Conservation (phyloP, 2,113 vertebrate species). For the Sinocyclocheilus maitianheensis region DNA sequence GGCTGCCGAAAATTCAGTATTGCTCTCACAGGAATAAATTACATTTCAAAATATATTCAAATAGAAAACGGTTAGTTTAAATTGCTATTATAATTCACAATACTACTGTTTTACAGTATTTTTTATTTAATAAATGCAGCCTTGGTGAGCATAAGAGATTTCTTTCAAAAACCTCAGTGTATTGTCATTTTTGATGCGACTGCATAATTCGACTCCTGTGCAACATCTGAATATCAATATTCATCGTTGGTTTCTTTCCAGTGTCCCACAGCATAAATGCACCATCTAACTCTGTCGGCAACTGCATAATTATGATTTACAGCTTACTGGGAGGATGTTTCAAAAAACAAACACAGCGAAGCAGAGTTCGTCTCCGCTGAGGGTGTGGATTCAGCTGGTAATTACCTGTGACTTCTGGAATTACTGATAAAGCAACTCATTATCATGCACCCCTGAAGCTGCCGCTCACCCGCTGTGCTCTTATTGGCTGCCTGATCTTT, state of each 20-base stretch:
- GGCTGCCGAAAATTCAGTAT: not conserved
- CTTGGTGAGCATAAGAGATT: no score
- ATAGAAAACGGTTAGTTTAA: no score
- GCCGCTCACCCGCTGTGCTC: slow-evolving; percentile 22
- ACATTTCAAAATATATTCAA: not conserved
- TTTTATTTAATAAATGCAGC: no score
- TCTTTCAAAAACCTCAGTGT: no score
- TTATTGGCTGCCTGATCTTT: slow-evolving; percentile 74
- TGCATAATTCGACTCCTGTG: not conserved
- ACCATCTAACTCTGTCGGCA: slow-evolving; percentile 22
- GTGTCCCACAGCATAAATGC: slow-evolving; percentile 3
- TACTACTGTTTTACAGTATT: no score
- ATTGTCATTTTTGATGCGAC: not conserved
- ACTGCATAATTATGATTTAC: slow-evolving; percentile 34
- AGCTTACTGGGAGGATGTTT: slow-evolving; percentile 2
- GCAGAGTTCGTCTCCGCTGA: not conserved
- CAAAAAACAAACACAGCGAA: slow-evolving; percentile 17
- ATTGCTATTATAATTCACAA: no score
- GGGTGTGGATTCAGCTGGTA: slow-evolving; percentile 26
- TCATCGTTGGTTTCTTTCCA: not conserved
- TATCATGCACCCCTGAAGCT: slow-evolving; percentile 42
- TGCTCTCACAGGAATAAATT: no score
- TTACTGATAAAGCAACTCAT: slow-evolving; percentile 58
- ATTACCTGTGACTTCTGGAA: slow-evolving; percentile 49
- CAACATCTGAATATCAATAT: slow-evolving; percentile 27